Conservation (phyloP, 2,888 invertebrate genomes). For the Morinoia aosen region DNA sequence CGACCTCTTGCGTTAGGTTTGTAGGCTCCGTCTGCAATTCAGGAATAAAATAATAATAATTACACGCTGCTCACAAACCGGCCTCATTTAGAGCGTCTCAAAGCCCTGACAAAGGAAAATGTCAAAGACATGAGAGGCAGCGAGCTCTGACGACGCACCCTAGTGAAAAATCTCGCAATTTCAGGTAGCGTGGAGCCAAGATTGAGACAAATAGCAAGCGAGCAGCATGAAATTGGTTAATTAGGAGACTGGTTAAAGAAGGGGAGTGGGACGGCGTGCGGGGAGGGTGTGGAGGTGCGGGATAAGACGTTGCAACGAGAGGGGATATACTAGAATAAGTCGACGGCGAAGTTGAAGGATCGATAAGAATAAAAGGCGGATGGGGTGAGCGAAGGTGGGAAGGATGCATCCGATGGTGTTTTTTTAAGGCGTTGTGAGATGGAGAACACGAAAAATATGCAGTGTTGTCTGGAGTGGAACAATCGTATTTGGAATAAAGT, state of each 20-base stretch:
- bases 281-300: neutral
- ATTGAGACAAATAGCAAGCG: slow-evolving; percentile 51
- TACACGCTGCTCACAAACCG: neutral
- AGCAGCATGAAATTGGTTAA: slow-evolving; percentile 52
- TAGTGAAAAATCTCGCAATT: slow-evolving; percentile 46
- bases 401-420: neutral
- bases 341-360: neutral
- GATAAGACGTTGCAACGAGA: neutral
- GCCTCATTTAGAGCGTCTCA: slow-evolving; percentile 7
- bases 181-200: slow-evolving; percentile 48
- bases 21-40: neutral
- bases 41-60: neutral
- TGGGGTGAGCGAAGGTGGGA: neutral
- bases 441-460: neutral
- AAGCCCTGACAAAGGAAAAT: neutral
- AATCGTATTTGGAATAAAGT: neutral
- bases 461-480: neutral
- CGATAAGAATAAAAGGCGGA: neutral
- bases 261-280: neutral
- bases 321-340: neutral
- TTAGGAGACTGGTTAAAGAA: slow-evolving; percentile 43
- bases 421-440: neutral
- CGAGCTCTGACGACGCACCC: slow-evolving; percentile 16
- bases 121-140: slow-evolving; percentile 20
- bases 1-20: neutral